A percentile compares a stretch with the other conserved stretches of the same genome.
These are phyloP conservation scores for Philopotamus ludificatus DNA, from an alignment of 1,140 invertebrate genomes.

Conservation along the genomic window DNA sequence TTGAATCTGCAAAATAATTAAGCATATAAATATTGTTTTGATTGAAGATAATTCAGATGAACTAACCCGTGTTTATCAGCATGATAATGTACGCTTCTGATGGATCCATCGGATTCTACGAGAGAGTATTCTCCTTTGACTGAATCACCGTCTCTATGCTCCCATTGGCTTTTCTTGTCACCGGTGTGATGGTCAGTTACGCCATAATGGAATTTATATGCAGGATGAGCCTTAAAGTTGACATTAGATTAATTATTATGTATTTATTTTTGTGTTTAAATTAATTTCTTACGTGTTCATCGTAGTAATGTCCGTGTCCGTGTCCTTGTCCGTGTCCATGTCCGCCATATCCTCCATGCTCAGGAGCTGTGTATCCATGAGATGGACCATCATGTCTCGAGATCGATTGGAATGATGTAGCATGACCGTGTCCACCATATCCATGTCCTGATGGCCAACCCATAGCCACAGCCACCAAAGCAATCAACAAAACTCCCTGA, in stretches of 20 bases:
- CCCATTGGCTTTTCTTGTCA: slow-evolving; percentile 58
- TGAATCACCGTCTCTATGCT: slow-evolving; percentile 53
- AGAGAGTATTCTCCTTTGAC: slow-evolving; percentile 51
- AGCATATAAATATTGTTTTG: not conserved
- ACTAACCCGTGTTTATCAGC: slow-evolving; percentile 44
- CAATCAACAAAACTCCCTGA: slow-evolving; percentile 30
- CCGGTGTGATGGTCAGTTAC: slow-evolving; percentile 65
- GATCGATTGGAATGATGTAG: slow-evolving; percentile 11
- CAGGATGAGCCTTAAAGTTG: slow-evolving; percentile 38
- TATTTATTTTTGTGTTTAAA: not conserved
- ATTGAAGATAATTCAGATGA: slow-evolving; percentile 4
- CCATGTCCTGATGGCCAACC: slow-evolving; percentile 3
- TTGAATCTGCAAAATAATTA: slow-evolving; percentile 16
- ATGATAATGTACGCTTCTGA: slow-evolving; percentile 46
- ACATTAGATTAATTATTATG: not conserved
- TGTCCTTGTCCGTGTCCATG: slow-evolving; percentile 14
- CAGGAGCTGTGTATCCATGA: not conserved
- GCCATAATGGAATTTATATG: slow-evolving; percentile 64
- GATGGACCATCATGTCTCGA: slow-evolving; percentile 11
- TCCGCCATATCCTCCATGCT: not conserved
- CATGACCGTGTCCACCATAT: slow-evolving; percentile 16
- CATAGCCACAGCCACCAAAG: slow-evolving; percentile 25
- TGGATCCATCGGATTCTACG: slow-evolving; percentile 58
- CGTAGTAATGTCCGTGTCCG: slow-evolving; percentile 17
- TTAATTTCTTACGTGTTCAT: slow-evolving; percentile 20